A percentile compares a stretch with the other conserved stretches of the same genome.
Evolutionary conservation across 2,113 vertebrate species (phyloP).

Genomic region (Seriola rivoliana): DNA sequence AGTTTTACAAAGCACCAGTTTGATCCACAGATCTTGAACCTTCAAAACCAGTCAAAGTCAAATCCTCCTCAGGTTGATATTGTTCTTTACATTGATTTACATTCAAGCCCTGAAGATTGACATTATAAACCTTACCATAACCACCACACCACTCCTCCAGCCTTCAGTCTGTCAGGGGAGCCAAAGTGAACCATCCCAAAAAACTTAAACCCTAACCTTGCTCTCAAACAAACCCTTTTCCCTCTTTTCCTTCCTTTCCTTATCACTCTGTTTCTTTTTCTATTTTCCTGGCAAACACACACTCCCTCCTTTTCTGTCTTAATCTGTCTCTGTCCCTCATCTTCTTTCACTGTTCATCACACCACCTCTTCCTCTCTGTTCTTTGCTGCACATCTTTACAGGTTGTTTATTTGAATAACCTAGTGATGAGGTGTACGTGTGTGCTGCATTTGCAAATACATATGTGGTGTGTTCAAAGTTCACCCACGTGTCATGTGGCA

Average conservation of each 20-base stretch:
- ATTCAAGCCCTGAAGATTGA: neutral
- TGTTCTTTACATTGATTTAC: neutral
- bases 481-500: constrained; percentile 46
- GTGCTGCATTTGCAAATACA: neutral
- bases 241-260: neutral
- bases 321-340: neutral
- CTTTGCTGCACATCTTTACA: neutral
- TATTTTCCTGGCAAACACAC: neutral
- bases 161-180: neutral
- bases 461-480: constrained; percentile 41
- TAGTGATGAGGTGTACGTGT: neutral
- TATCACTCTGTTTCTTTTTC: constrained; percentile 24
- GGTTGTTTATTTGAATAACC: constrained; percentile 14
- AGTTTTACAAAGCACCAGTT: neutral
- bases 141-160: neutral
- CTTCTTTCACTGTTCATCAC: neutral
- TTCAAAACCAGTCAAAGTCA: neutral
- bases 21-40: neutral
- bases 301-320: neutral
- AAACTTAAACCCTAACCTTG: neutral
- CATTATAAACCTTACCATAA: neutral
- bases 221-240: constrained; percentile 25
- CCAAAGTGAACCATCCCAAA: too few relatives aligned
- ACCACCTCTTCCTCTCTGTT: neutral
- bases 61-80: neutral